phyloP scores from a whole-genome alignment of 2,888 invertebrate genomes.

The Hesperia comma region DNA sequence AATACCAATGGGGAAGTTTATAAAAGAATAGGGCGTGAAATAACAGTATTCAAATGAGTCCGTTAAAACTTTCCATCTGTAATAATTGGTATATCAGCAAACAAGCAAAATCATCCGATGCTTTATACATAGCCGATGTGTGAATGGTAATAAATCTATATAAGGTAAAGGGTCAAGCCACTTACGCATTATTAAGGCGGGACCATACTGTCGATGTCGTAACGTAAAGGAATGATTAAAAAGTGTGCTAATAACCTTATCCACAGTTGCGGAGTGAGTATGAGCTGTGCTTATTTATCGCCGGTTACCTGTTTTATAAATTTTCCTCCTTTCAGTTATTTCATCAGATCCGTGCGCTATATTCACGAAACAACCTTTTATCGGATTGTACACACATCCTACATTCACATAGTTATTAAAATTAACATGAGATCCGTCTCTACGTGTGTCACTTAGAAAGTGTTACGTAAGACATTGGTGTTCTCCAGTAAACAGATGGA shows the following conservation, averaged over 20 bases:
- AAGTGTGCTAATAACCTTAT: constrained; percentile 63
- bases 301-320: constrained; percentile 3
- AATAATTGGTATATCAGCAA: constrained; percentile 6
- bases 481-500: constrained; percentile 22
- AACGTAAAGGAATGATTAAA: constrained; percentile 54
- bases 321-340: constrained; percentile 4
- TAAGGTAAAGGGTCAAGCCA: constrained; percentile 63
- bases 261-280: constrained; percentile 49
- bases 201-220: constrained; percentile 48
- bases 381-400: no score
- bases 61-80: background rate
- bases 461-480: constrained; percentile 23
- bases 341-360: constrained; percentile 1
- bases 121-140: constrained; percentile 12
- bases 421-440: constrained; percentile 9
- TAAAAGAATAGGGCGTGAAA: background rate
- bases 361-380: background rate
- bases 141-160: constrained; percentile 51
- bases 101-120: background rate
- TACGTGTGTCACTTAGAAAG: constrained; percentile 30
- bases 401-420: constrained; percentile 4
- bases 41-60: background rate
- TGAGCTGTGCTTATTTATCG: constrained; percentile 29
- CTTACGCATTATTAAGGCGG: constrained; percentile 41
- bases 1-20: background rate